A percentile compares a stretch with the other conserved stretches of the same genome.
These are phyloP conservation scores for Terrapene triunguis DNA, from an alignment of 2,113 vertebrate species.

Conservation along the genomic window DNA sequence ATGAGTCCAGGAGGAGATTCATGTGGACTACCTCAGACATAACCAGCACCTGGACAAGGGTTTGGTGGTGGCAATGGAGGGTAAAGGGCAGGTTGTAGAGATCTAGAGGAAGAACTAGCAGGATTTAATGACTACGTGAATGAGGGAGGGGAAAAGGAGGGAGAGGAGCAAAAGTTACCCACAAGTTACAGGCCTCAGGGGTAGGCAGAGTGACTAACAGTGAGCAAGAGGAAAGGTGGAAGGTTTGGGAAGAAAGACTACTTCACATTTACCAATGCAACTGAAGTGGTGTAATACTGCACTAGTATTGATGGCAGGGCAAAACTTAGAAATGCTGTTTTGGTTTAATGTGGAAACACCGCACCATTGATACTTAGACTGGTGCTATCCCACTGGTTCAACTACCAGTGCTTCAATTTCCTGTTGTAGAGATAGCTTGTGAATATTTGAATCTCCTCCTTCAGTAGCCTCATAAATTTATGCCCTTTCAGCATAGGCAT, in stretches of 20 bases:
- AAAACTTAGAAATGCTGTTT: background rate
- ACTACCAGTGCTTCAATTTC: fast-evolving
- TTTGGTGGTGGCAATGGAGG: background rate
- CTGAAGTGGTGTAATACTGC: background rate
- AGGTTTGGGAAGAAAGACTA: background rate
- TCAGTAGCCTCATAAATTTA: background rate
- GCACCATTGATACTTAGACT: background rate
- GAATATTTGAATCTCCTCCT: background rate
- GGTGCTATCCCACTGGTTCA: background rate
- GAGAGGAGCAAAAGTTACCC: background rate
- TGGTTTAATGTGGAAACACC: background rate
- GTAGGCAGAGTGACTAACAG: background rate
- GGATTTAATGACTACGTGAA: background rate
- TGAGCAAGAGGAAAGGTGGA: background rate
- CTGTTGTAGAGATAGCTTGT: fast-evolving
- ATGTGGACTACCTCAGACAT: background rate
- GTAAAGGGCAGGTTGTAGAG: background rate
- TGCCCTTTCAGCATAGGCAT: background rate
- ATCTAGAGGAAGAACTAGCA: background rate
- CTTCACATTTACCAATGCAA: background rate
- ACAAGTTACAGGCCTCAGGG: background rate
- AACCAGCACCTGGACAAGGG: background rate
- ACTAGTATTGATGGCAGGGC: background rate
- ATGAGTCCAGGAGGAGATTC: background rate
- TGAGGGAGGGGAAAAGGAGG: background rate